phyloP scores from a whole-genome alignment of 1,140 invertebrate species.

The Mamestra configurata region DNA sequence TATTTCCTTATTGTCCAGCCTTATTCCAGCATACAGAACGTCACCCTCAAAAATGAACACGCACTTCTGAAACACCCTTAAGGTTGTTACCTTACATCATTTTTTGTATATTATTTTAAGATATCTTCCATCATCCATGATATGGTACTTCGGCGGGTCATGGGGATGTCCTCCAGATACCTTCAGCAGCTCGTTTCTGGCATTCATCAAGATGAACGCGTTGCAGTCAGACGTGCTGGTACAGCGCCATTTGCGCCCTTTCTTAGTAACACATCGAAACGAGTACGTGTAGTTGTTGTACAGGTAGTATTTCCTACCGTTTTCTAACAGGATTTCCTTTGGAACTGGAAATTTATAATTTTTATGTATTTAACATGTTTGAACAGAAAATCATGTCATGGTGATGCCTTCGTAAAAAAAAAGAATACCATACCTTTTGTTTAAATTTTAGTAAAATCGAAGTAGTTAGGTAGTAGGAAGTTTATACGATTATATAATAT shows the following conservation, averaged over 20 bases:
- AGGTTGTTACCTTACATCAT: too few relatives aligned
- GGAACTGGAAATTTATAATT: neutral
- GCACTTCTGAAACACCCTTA: too few relatives aligned
- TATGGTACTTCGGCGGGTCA: neutral
- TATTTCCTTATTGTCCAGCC: too few relatives aligned
- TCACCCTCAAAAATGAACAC: too few relatives aligned
- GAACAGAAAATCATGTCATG: too few relatives aligned
- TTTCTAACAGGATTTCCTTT: neutral
- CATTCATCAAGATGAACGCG: conserved; percentile 52
- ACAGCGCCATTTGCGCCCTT: conserved; percentile 58
- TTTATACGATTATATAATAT: too few relatives aligned
- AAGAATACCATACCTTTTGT: too few relatives aligned
- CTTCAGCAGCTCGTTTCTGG: conserved; percentile 16
- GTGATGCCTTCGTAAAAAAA: too few relatives aligned
- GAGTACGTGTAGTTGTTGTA: conserved; percentile 58
- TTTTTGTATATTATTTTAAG: neutral
- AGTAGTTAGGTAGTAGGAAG: too few relatives aligned
- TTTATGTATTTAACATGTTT: too few relatives aligned
- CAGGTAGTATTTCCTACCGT: conserved; percentile 55
- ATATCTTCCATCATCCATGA: neutral
- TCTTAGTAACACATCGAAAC: conserved; percentile 35
- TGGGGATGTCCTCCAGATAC: conserved; percentile 54
- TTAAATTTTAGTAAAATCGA: too few relatives aligned
- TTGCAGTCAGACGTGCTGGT: conserved; percentile 56
- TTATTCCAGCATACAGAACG: too few relatives aligned